Conservation (phyloP, 2,797 vertebrate species). For the Tarsius wallacei region DNA sequence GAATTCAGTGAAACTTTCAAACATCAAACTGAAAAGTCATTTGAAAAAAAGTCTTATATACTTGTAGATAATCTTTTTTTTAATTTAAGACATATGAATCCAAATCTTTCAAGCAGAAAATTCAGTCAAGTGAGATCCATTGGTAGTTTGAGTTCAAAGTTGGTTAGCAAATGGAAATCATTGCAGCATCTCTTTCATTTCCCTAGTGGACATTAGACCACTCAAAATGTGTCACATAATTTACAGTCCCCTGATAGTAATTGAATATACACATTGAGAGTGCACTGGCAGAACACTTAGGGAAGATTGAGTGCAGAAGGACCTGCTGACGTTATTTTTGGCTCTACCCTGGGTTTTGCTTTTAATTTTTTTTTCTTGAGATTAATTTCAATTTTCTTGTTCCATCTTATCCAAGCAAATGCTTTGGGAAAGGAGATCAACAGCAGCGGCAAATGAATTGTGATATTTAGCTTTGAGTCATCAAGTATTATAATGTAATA, state of each 20-base stretch:
- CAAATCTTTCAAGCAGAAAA: slow-evolving; percentile 76
- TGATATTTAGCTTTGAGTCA: slow-evolving; percentile 49
- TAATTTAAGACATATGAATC: slow-evolving; percentile 62
- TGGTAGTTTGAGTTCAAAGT: slow-evolving; percentile 72
- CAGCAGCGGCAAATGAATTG: slow-evolving; percentile 5
- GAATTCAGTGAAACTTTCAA: slow-evolving; percentile 9
- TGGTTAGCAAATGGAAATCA: slow-evolving; percentile 82
- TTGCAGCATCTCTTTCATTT: slow-evolving; percentile 74
- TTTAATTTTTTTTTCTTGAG: slow-evolving; percentile 65
- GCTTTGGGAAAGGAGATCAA: slow-evolving; percentile 62
- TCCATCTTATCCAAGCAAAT: slow-evolving; percentile 66
- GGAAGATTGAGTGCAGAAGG: slow-evolving; percentile 46
- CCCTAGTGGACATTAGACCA: slow-evolving; percentile 77
- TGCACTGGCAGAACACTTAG: slow-evolving; percentile 70
- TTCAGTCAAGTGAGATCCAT: slow-evolving; percentile 67
- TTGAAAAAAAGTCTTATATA: neutral
- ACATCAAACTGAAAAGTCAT: slow-evolving; percentile 38
- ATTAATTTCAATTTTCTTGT: slow-evolving; percentile 62
- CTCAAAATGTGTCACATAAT: slow-evolving; percentile 77
- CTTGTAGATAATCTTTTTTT: slow-evolving; percentile 52
- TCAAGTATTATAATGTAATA: neutral
- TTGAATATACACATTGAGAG: slow-evolving; percentile 74
- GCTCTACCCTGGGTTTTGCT: slow-evolving; percentile 56
- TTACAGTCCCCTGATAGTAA: slow-evolving; percentile 76
- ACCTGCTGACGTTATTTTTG: slow-evolving; percentile 75